Base-by-base conservation (phyloP, 2,797 vertebrate species). In the Cercopithecus mitis region DNA sequence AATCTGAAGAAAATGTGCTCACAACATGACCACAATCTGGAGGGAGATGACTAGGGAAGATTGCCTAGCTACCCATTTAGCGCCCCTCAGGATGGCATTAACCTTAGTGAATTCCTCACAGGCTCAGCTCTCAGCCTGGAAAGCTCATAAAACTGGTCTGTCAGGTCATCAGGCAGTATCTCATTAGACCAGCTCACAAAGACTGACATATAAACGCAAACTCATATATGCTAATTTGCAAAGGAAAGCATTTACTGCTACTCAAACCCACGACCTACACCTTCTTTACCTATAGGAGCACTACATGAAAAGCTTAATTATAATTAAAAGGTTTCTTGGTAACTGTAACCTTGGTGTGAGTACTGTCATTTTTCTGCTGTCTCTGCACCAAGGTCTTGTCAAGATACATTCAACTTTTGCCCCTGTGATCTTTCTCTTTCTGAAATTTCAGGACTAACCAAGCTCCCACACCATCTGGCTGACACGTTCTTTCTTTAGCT, bases 401-500 rank as follows among this genome's bases (percentile, higher is more conserved):
- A 64, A 57, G 5, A 19, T 67, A 77, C 12, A 83, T 70, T 88
- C 58, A 52, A 30, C 39, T 24, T 89, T n/a, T 75, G 55, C 8
- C 50, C 15, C 57, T 30, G 14, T 90, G 24, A 58, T 75, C 36
- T 81, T 91, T 43, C 6, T 57, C 80, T 55, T 52, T 84, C 87
- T 61, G 75, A 94, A 97, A 95, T 88, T 36, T 93, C 79, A 93
- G 52, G 9, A 33, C n/a, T 94, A 57, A 52, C 36, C 8, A 67
- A 91, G 33, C 43, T 9, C 52, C 36, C 24, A 70, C 2, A 91
- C 27, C n/a, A 84, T 86, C 70, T 95, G 90, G 90, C 14, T 72
- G 52, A 64, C 5, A 12, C 4, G 5, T 64, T 84, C 50, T 95
- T 96, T 88, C 86, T 91, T 94, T 87, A 90, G 24, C 24, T 91